These are phyloP conservation scores for Myotis lucifugus DNA, from an alignment of 2,113 vertebrate species.

Conservation along the genomic window DNA sequence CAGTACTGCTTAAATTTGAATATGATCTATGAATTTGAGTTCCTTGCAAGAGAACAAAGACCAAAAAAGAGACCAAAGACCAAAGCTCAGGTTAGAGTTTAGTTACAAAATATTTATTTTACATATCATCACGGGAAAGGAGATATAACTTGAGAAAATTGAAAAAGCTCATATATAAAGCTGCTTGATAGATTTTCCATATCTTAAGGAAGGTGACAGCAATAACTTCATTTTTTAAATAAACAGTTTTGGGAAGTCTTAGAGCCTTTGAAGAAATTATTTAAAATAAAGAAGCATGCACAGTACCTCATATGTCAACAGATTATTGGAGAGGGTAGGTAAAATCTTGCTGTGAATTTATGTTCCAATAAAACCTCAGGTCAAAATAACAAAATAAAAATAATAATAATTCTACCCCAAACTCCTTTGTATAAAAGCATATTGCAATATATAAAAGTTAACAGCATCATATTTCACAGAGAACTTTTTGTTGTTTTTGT, in stretches of 20 bases:
- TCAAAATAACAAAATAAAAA: constrained; percentile 36
- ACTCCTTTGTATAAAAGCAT: neutral
- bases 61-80: neutral
- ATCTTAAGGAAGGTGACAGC: constrained; percentile 62
- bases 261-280: constrained; percentile 58
- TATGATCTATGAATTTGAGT: neutral
- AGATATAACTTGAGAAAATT: constrained; percentile 65
- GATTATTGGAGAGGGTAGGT: constrained; percentile 39
- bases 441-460: neutral
- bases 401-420: neutral
- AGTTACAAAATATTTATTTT: constrained; percentile 62
- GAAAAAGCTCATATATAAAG: constrained; percentile 34
- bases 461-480: neutral
- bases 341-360: constrained; percentile 38
- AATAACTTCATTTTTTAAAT: constrained; percentile 68
- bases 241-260: constrained; percentile 65
- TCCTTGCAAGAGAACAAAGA: neutral
- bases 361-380: neutral
- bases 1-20: neutral
- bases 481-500: constrained; percentile 39
- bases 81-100: constrained; percentile 23
- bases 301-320: constrained; percentile 46
- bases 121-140: constrained; percentile 51
- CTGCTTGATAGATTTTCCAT: constrained; percentile 53
- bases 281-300: constrained; percentile 72